Percentiles rank a stretch among this genome's conserved stretches.
Evolutionary conservation across 2,797 vertebrate genomes (phyloP).

Genomic region (Scolopax bukidnonensis): DNA sequence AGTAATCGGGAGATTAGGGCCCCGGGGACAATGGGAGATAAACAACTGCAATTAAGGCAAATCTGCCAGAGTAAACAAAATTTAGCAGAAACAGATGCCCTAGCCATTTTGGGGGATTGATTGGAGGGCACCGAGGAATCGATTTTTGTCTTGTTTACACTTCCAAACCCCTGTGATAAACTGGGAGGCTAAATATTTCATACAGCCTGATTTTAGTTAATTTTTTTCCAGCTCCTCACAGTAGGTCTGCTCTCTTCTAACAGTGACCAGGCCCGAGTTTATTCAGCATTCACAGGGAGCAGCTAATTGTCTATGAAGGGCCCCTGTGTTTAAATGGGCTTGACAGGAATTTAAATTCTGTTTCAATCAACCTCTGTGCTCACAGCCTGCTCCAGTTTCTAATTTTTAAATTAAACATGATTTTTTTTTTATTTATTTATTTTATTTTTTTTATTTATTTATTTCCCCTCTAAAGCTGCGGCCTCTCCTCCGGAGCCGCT

Average conservation of each 20-base stretch:
- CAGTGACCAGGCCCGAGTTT: slow-evolving; percentile 79
- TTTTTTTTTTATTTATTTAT: slow-evolving; percentile 5
- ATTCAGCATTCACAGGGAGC: slow-evolving; percentile 81
- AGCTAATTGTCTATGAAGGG: slow-evolving; percentile 86
- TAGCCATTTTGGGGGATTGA: slow-evolving; percentile 83
- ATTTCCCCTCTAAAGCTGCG: not conserved
- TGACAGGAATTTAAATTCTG: slow-evolving; percentile 85
- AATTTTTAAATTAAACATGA: slow-evolving; percentile 85
- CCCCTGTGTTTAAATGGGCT: slow-evolving; percentile 84
- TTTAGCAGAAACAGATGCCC: slow-evolving; percentile 89
- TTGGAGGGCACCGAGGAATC: slow-evolving; percentile 86
- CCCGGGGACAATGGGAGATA: slow-evolving; percentile 81
- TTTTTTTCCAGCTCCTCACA: slow-evolving; percentile 77
- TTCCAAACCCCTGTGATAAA: slow-evolving; percentile 81
- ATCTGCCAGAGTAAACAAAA: slow-evolving; percentile 85
- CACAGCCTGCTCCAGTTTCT: slow-evolving; percentile 83
- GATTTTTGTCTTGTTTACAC: slow-evolving; percentile 97
- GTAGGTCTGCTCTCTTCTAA: slow-evolving; percentile 70
- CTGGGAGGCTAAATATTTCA: slow-evolving; percentile 81
- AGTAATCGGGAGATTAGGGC: slow-evolving; percentile 83
- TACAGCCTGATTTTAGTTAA: slow-evolving; percentile 81
- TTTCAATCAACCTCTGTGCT: slow-evolving; percentile 83
- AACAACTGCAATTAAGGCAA: slow-evolving; percentile 85
- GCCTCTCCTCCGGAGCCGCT: slow-evolving; percentile 36
- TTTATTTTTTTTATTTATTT: not conserved